Evolutionary conservation across 2,113 vertebrate genomes (phyloP), one percentile per base, ranked within the genome.

Genomic region (Glaucomys volans): DNA sequence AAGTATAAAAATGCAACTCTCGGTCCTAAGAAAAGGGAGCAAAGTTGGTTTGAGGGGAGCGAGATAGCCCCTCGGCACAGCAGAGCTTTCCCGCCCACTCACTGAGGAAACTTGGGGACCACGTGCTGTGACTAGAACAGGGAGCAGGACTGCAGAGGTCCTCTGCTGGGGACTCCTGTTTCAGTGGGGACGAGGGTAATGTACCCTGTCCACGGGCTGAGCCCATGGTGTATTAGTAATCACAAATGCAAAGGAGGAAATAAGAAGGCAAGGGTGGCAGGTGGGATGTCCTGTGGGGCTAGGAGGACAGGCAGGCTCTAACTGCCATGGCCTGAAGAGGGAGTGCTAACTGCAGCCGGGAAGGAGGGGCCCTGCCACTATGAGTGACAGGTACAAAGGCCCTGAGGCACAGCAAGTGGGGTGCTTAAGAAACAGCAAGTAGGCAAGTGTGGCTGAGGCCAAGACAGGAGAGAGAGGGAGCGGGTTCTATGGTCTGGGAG

Each of bases 141-240:
- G 26, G 35, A 75, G 20, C 12, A 30, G n/a, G 75, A 4, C 37
- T 16, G 47, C 35, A 18, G 1, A 37, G 57, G 47, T 42, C 20
- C 35, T 64, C 40, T 54, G 26, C 74, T 28, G 11, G 26, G 5
- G 57, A 7, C 24, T 69, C 9, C n/a, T 9, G 1, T 71, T 69
- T 77, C 11, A 1, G 0, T 26, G 37, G 16, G 35, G 50, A 59
- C 47, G 7, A 10, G 6, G 2, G 0, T 44, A 20, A 8, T 42
- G 0, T 5, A 1, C 20, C 20, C 14, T n/a, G 4, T 50, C 26
- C 35, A 17, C 28, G 9, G 64, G 20, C 52, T 37, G n/a, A 18
- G 26, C 26, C 12, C 9, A 44, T 9, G 9, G 4, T 4, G 35
- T 74, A 1, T 32, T 37, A 40, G 16, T 20, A 44, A 35, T 71